Conservation (phyloP, 2,113 vertebrate species). For the Picathartes gymnocephalus region DNA sequence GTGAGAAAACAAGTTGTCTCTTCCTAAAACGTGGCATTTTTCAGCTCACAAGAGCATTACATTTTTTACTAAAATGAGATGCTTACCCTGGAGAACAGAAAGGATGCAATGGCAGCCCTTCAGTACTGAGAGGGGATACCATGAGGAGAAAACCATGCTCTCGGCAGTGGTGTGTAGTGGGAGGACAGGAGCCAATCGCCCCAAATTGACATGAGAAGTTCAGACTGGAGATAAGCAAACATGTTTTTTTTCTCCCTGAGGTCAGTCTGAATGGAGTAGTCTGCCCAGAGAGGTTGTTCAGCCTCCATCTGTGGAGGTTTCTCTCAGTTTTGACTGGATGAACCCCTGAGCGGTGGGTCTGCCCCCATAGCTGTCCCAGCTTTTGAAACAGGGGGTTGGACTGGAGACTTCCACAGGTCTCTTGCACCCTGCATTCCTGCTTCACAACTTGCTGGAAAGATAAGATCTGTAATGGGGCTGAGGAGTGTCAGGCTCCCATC, state of each 20-base stretch:
- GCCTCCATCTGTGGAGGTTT: background rate
- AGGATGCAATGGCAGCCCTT: background rate
- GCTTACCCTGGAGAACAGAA: background rate
- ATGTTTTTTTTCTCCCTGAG: background rate
- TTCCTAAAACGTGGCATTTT: background rate
- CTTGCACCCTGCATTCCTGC: background rate
- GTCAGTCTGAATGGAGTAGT: background rate
- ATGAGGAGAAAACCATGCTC: background rate
- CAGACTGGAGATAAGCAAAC: background rate
- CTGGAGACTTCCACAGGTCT: background rate
- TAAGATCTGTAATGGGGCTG: background rate
- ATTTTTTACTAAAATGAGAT: background rate
- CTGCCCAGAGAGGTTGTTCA: background rate
- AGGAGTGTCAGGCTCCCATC: background rate
- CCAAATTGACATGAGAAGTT: rapidly evolving
- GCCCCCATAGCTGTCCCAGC: background rate
- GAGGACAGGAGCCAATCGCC: background rate
- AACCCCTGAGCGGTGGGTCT: background rate
- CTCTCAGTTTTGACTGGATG: background rate
- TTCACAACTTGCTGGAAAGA: background rate
- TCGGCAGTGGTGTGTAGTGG: background rate
- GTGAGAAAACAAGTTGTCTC: background rate
- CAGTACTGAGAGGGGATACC: background rate
- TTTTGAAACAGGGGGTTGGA: background rate
- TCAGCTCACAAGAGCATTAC: background rate